Conservation (phyloP, 2,113 vertebrate species). For the Chauna torquata region DNA sequence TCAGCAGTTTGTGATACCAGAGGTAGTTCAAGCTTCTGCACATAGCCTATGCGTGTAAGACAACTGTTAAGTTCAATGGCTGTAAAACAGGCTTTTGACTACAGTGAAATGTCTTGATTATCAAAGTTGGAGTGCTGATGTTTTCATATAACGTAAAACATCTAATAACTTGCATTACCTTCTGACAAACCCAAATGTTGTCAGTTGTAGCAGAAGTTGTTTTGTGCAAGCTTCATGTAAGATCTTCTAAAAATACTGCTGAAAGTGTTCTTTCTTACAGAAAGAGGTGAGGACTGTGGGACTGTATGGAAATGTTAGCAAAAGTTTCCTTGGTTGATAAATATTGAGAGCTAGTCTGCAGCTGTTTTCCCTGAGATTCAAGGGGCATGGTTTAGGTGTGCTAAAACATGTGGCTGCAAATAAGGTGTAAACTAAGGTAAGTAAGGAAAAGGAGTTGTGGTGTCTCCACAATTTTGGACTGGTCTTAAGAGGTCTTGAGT, state of each 20-base stretch:
- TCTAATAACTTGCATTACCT: neutral
- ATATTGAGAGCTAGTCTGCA: neutral
- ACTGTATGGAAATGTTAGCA: neutral
- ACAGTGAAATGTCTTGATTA: neutral
- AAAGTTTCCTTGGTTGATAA: neutral
- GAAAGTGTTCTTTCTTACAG: neutral
- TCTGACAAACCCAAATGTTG: neutral
- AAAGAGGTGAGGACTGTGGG: neutral
- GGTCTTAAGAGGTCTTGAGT: neutral
- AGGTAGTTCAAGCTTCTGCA: neutral
- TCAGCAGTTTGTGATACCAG: neutral
- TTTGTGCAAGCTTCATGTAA: neutral
- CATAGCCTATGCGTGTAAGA: fast-evolving
- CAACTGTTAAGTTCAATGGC: neutral
- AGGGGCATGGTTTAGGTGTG: neutral
- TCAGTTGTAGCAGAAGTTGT: too few relatives aligned
- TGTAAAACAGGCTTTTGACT: neutral
- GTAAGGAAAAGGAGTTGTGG: neutral
- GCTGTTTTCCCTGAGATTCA: neutral
- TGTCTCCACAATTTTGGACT: neutral
- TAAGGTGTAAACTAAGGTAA: neutral
- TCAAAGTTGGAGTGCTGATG: neutral
- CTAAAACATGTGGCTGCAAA: neutral
- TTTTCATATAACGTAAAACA: neutral
- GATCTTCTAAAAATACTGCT: neutral